Evolutionary conservation across 2,797 vertebrate genomes (phyloP).

Genomic region (Adrianichthys oophorus): DNA sequence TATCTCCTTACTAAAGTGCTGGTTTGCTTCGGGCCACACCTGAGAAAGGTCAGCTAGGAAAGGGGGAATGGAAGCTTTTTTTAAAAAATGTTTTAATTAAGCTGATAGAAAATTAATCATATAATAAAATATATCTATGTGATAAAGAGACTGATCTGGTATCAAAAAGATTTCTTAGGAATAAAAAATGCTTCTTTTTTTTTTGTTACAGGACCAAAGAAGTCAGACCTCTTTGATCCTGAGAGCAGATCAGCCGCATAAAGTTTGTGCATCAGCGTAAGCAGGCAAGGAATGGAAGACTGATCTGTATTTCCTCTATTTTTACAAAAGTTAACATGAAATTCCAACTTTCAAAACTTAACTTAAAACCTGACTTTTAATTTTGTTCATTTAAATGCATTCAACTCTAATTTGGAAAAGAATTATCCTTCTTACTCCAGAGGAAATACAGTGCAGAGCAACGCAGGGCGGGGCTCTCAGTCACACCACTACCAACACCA

Average conservation of each 20-base stretch:
- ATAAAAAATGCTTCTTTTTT: neutral
- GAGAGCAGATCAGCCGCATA: conserved; percentile 14
- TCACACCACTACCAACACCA: conserved; percentile 92
- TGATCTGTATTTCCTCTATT: conserved; percentile 75
- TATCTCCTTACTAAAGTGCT: conserved; percentile 99
- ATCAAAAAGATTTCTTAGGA: conserved; percentile 15
- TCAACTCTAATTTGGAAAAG: conserved; percentile 6
- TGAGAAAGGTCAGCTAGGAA: conserved; percentile 96
- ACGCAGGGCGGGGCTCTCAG: conserved; percentile 82
- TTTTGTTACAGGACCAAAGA: neutral
- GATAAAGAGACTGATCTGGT: conserved; percentile 3
- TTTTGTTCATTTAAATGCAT: neutral
- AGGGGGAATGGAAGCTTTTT: neutral
- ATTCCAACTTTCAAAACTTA: neutral
- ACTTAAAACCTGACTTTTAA: neutral
- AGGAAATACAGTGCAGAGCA: conserved; percentile 71
- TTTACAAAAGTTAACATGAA: neutral
- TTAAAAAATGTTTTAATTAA: too few species aligned
- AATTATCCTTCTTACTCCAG: conserved; percentile 21
- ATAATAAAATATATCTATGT: neutral
- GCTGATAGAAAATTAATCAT: neutral
- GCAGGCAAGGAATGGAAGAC: conserved; percentile 73
- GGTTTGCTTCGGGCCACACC: conserved; percentile 99
- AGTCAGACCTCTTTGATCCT: conserved; percentile 23
- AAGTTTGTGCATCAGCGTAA: conserved; percentile 62